Evolutionary conservation across 2,797 vertebrate species (phyloP).

Genomic region (Aplochiton taeniatus): DNA sequence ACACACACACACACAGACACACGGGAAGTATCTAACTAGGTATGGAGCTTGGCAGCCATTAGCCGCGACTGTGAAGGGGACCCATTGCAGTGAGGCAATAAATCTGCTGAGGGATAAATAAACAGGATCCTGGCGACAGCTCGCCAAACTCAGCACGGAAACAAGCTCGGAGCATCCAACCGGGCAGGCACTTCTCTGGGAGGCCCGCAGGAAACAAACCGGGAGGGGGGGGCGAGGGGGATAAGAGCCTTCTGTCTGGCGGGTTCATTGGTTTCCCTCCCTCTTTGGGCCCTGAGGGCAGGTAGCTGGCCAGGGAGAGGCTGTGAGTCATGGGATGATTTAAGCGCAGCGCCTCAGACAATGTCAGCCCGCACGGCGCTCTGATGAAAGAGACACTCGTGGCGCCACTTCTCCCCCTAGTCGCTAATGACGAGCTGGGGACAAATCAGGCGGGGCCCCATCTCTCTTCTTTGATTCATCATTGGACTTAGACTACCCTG

Average conservation of each 20-base stretch:
- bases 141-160: slow-evolving; percentile 7
- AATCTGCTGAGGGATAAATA: slow-evolving; percentile 15
- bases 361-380: slow-evolving; percentile 13
- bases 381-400: slow-evolving; percentile 24
- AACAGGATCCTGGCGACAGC: neutral
- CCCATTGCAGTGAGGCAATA: neutral
- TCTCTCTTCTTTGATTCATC: slow-evolving; percentile 17
- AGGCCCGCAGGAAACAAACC: neutral
- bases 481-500: slow-evolving; percentile 6
- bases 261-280: neutral
- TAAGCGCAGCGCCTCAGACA: slow-evolving; percentile 8
- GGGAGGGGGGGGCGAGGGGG: neutral
- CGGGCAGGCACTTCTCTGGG: neutral
- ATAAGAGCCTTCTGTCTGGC: slow-evolving; percentile 1
- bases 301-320: neutral
- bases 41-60: neutral
- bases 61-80: neutral
- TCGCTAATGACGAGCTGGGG: slow-evolving; percentile 3
- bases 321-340: slow-evolving; percentile 20
- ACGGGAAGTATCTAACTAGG: neutral
- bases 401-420: slow-evolving; percentile 5
- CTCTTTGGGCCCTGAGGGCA: neutral
- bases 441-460: slow-evolving; percentile 2
- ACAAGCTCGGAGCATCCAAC: neutral
- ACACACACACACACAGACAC: neutral